Evolutionary conservation across 2,888 invertebrate genomes (phyloP).

Genomic region (Tolmerus cingulatus): DNA sequence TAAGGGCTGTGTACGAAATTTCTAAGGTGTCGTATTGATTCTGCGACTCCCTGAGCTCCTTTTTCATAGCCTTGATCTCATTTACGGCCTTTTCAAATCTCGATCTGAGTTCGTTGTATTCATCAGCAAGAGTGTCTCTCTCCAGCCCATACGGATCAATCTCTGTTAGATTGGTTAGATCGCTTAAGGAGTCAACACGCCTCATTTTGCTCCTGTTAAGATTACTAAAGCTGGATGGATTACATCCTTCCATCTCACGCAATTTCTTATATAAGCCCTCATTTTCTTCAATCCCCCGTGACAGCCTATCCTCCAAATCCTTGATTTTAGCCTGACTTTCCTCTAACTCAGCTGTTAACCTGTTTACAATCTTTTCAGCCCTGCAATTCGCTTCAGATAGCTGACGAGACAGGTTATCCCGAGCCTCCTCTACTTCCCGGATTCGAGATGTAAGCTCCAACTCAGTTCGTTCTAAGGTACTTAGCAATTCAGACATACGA

Average conservation of each 20-base stretch:
- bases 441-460: conserved; percentile 76
- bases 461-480: conserved; percentile 78
- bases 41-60: conserved; percentile 80
- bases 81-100: conserved; percentile 84
- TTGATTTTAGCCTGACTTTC: conserved; percentile 69
- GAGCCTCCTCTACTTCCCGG: conserved; percentile 74
- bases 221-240: conserved; percentile 59
- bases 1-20: conserved; percentile 77
- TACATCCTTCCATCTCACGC: conserved; percentile 73
- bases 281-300: conserved; percentile 79
- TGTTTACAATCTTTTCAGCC: conserved; percentile 74
- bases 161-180: conserved; percentile 82
- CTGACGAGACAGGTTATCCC: conserved; percentile 70
- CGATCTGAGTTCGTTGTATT: conserved; percentile 78
- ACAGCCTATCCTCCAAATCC: conserved; percentile 65
- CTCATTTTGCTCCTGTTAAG: conserved; percentile 61
- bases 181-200: conserved; percentile 81
- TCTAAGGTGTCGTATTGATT: conserved; percentile 82
- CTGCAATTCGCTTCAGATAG: conserved; percentile 75
- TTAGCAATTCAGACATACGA: conserved; percentile 79
- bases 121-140: conserved; percentile 79
- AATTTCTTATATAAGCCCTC: conserved; percentile 76
- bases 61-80: conserved; percentile 84
- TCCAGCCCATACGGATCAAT: conserved; percentile 77
- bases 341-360: conserved; percentile 73